Percentiles rank a stretch among this genome's conserved stretches.
Conservation (phyloP, 1,140 invertebrate genomes). For the Maconellicoccus hirsutus region DNA sequence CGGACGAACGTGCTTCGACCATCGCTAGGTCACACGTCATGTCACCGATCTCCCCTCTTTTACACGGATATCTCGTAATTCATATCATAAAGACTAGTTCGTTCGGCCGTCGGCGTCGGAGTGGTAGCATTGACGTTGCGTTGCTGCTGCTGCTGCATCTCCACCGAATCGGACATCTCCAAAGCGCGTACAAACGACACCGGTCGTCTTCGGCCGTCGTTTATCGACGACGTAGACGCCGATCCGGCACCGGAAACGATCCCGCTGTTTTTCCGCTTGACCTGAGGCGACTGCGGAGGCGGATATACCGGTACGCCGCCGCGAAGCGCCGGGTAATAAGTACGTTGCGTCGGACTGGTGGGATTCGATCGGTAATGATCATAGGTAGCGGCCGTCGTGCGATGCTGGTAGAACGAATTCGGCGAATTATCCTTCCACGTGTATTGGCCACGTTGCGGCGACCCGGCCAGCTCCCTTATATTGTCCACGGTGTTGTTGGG, state of each 20-base stretch:
- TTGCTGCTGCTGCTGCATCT: slow-evolving; percentile 43
- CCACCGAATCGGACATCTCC: slow-evolving; percentile 77
- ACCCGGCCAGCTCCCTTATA: slow-evolving; percentile 65
- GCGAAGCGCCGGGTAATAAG: slow-evolving; percentile 38
- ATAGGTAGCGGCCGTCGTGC: slow-evolving; percentile 34
- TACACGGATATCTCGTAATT: slow-evolving; percentile 87
- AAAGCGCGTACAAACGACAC: slow-evolving; percentile 85
- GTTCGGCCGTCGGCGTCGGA: slow-evolving; percentile 56
- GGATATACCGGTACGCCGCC: slow-evolving; percentile 57
- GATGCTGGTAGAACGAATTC: slow-evolving; percentile 34
- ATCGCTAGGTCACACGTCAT: no score
- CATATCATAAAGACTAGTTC: slow-evolving; percentile 84
- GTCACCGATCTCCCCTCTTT: background rate
- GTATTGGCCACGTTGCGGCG: slow-evolving; percentile 68
- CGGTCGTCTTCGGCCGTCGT: slow-evolving; percentile 49
- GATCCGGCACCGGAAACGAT: slow-evolving; percentile 27
- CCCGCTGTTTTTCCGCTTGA: slow-evolving; percentile 39
- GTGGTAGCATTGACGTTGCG: slow-evolving; percentile 34
- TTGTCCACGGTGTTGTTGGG: slow-evolving; percentile 45
- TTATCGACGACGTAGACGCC: slow-evolving; percentile 35
- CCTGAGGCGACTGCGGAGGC: slow-evolving; percentile 43
- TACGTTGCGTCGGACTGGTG: slow-evolving; percentile 59
- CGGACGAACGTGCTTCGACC: no score
- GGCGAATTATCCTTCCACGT: slow-evolving; percentile 68
- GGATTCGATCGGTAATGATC: slow-evolving; percentile 58